phyloP scores from a whole-genome alignment of 2,113 vertebrate species.

The Oophaga pumilio region DNA sequence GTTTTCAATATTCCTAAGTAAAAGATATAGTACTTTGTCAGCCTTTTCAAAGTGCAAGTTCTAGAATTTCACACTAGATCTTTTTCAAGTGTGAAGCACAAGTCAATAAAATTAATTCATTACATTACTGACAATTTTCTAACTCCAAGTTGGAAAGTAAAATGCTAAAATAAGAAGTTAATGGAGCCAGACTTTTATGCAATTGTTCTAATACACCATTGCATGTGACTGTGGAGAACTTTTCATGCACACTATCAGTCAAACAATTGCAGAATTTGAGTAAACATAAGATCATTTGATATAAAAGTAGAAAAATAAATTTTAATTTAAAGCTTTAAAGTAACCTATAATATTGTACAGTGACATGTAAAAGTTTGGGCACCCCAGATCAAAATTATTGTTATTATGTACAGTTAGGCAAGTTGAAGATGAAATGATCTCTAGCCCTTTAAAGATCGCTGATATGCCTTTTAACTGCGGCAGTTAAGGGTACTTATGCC shows the following conservation, averaged over 20 bases:
- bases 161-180: neutral
- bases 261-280: neutral
- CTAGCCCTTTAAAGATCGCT: too few relatives aligned
- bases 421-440: too few relatives aligned
- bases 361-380: too few relatives aligned
- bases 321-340: too few relatives aligned
- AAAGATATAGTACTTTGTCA: neutral
- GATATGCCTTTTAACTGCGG: too few relatives aligned
- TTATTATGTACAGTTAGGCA: too few relatives aligned
- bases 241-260: neutral
- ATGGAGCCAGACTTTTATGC: too few relatives aligned
- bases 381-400: too few relatives aligned
- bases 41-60: neutral
- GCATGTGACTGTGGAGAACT: neutral
- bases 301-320: too few relatives aligned
- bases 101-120: neutral
- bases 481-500: too few relatives aligned
- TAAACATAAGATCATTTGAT: neutral
- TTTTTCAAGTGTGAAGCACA: neutral
- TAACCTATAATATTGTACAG: too few relatives aligned
- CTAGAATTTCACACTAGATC: conserved; percentile 1
- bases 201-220: neutral
- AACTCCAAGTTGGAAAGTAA: neutral
- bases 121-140: neutral
- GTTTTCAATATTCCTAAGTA: neutral